Percentiles rank a stretch among this genome's conserved stretches.
These are phyloP conservation scores for Poicephalus gulielmi DNA, from an alignment of 2,113 vertebrate species.

Conservation along the genomic window DNA sequence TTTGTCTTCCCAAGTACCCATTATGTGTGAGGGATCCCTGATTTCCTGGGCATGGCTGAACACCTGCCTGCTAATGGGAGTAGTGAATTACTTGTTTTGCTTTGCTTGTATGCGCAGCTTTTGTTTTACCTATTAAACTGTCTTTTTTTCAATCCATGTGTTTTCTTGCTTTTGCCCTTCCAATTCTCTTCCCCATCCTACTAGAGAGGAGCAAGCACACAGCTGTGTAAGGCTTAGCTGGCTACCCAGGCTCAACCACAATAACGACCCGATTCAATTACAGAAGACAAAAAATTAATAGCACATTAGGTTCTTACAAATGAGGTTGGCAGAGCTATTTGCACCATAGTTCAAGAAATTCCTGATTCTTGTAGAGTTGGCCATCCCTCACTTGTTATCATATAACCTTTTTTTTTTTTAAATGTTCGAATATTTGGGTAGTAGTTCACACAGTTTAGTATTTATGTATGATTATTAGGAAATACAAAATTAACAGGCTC, in stretches of 20 bases:
- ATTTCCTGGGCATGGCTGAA: background rate
- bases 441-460: background rate
- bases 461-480: background rate
- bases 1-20: rapidly evolving
- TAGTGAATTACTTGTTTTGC: rapidly evolving
- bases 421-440: background rate
- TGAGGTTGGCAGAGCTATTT: background rate
- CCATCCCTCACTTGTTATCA: background rate
- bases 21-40: background rate
- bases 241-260: background rate
- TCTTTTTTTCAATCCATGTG: background rate
- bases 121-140: background rate
- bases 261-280: background rate
- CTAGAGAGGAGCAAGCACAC: background rate
- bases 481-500: background rate
- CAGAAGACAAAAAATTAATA: background rate
- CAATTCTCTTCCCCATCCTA: background rate
- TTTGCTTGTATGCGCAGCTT: rapidly evolving
- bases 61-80: rapidly evolving
- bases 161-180: background rate
- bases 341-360: background rate
- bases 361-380: background rate
- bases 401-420: background rate
- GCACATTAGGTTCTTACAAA: background rate
- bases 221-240: rapidly evolving